Evolutionary conservation across 2,888 invertebrate genomes (phyloP), one percentile per base, ranked within the genome.

Genomic region (Crioceris asparagi): DNA sequence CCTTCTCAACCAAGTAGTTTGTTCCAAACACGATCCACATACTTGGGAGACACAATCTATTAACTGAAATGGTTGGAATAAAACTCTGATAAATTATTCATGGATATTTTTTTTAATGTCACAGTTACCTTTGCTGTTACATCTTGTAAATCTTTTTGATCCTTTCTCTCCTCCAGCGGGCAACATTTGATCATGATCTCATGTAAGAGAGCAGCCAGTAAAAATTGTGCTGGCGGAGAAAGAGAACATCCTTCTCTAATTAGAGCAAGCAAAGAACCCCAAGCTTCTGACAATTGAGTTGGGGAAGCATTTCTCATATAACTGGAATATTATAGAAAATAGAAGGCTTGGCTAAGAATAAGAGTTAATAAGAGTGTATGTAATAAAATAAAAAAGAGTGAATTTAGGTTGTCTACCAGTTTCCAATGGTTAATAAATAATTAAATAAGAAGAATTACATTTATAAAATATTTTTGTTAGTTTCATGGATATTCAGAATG

Each of bases 11-110:
- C 90, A 92, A 1, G 88, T 88, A 1, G 88, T 87, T 62, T 88
- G 86, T 57, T 88, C 88, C 47, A 91, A 67, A 51, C 86, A 84
- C n/a, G 87, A 81, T n/a, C 86, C 87, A 5, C 88, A 88, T 23
- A 90, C 82, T 62, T 75, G 76, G 4, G 84, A 83, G 39, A 86
- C 75, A 3, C 82, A 79, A 57, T 91, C 91, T 26, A 90, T 75
- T 36, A 91, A 64, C 65, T 75, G 47, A 26, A 60, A 60, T 42
- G 42, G 23, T 34, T n/a, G n/a, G n/a, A n/a, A n/a, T n/a, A n/a
- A n/a, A n/a, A n/a, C n/a, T n/a, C n/a, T n/a, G n/a, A n/a, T n/a
- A n/a, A n/a, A n/a, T n/a, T n/a, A n/a, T n/a, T n/a, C n/a, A n/a
- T n/a, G n/a, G n/a, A n/a, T 7, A 21, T 21, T 21, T 21, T 21